phyloP scores from a whole-genome alignment of 2,113 vertebrate genomes.

The Melanotaenia duboulayi region DNA sequence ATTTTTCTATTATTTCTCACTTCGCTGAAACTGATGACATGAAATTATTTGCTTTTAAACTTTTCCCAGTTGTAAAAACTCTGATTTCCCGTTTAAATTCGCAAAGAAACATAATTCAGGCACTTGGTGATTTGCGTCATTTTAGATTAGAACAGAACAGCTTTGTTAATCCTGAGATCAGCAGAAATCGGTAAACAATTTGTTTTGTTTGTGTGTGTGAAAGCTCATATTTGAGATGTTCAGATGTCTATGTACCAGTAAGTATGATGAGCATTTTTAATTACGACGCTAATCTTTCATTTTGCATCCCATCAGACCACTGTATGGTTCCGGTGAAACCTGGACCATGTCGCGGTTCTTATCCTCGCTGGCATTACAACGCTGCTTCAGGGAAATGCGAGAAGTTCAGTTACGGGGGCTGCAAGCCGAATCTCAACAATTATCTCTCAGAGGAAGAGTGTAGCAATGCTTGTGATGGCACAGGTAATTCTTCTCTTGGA shows the following conservation, averaged over 20 bases:
- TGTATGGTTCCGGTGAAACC: slow-evolving; percentile 89
- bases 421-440: slow-evolving; percentile 92
- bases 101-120: not conserved
- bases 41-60: too few species aligned
- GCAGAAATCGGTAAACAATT: too few species aligned
- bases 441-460: slow-evolving; percentile 89
- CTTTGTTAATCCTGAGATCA: too few species aligned
- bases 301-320: slow-evolving; percentile 82
- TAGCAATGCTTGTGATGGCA: slow-evolving; percentile 80
- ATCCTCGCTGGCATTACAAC: slow-evolving; percentile 93
- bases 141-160: too few species aligned
- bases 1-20: too few species aligned
- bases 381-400: slow-evolving; percentile 84
- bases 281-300: not conserved
- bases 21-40: not conserved
- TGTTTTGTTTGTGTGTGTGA: too few species aligned
- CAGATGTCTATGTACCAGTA: too few species aligned
- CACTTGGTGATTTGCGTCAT: not conserved
- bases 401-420: slow-evolving; percentile 90
- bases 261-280: not conserved
- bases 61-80: too few species aligned
- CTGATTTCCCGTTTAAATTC: not conserved
- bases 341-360: slow-evolving; percentile 91
- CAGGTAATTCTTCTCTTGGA: slow-evolving; percentile 49
- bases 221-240: too few species aligned